Percentiles rank a stretch among this genome's conserved stretches.
Conservation (phyloP, 2,888 invertebrate genomes). For the Cryptophagus acutangulus region DNA sequence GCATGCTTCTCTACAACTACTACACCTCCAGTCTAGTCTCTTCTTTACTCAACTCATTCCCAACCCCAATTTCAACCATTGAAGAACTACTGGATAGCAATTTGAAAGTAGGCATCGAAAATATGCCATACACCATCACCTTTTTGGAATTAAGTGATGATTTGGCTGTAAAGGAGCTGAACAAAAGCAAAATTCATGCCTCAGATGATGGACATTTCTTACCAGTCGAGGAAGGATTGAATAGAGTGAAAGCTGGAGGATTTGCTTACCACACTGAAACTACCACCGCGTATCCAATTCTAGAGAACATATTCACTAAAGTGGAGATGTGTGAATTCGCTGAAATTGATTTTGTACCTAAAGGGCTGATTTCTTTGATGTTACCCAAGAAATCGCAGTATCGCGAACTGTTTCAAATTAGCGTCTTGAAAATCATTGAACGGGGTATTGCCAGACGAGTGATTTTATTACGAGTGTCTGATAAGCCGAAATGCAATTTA, state of each 20-base stretch:
- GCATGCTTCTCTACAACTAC: conserved; percentile 53
- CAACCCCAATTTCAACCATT: conserved; percentile 51
- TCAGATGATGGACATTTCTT: background rate
- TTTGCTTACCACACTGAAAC: conserved; percentile 53
- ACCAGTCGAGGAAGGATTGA: conserved; percentile 41
- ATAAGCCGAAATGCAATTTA: too few relatives aligned
- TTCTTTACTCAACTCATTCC: conserved; percentile 52
- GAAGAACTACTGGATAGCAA: conserved; percentile 51
- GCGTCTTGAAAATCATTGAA: too few relatives aligned
- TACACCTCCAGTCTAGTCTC: conserved; percentile 59
- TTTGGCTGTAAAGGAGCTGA: conserved; percentile 26
- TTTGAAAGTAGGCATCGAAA: conserved; percentile 50
- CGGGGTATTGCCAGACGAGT: too few relatives aligned
- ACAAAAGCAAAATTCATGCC: conserved; percentile 14
- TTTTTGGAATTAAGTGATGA: conserved; percentile 33
- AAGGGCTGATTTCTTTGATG: conserved; percentile 37
- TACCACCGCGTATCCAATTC: conserved; percentile 45
- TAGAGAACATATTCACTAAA: conserved; percentile 46
- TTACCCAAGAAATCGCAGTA: conserved; percentile 43
- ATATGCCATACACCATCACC: conserved; percentile 49
- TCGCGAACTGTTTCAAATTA: conserved; percentile 42
- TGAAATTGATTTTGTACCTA: conserved; percentile 34
- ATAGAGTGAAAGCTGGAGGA: conserved; percentile 47
- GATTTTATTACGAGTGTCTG: too few relatives aligned
- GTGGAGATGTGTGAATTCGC: conserved; percentile 50